These are phyloP conservation scores for Gymnoscelis rufifasciata DNA, from an alignment of 2,888 invertebrate genomes.

Conservation along the genomic window DNA sequence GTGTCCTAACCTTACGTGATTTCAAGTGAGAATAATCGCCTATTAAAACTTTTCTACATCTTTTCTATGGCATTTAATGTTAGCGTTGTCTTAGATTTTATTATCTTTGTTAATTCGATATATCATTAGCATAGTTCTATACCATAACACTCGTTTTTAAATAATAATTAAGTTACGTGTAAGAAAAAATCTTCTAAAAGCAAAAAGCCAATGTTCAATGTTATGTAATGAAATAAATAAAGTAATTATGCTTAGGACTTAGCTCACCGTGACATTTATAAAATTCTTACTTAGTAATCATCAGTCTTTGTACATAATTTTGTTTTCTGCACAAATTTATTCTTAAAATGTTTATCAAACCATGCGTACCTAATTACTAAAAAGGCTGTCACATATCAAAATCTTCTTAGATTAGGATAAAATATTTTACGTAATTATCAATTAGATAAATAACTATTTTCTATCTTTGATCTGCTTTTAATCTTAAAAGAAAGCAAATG, in stretches of 20 bases:
- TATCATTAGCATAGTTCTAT: slow-evolving; percentile 7
- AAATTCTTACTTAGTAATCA: too few species aligned
- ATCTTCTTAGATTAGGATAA: background rate
- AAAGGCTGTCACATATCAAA: slow-evolving; percentile 46
- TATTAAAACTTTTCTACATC: slow-evolving; percentile 70
- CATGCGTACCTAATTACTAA: background rate
- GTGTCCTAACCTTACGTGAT: slow-evolving; percentile 65
- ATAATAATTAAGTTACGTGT: background rate
- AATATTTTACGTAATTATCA: background rate
- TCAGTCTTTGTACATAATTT: background rate
- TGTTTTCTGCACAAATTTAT: background rate
- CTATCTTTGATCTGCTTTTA: too few species aligned
- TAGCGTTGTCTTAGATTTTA: slow-evolving; percentile 53
- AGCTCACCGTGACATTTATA: too few species aligned
- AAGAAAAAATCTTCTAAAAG: too few species aligned
- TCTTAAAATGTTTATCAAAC: background rate
- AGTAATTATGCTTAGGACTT: too few species aligned
- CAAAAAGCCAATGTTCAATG: too few species aligned
- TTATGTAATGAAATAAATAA: too few species aligned
- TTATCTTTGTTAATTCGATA: slow-evolving; percentile 15
- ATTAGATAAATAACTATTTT: too few species aligned
- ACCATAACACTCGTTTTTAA: background rate
- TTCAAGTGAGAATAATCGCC: slow-evolving; percentile 70
- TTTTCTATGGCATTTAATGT: slow-evolving; percentile 76
- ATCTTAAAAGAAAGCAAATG: too few species aligned